These are phyloP conservation scores for Mergus octosetaceus DNA, from an alignment of 2,797 vertebrate species.

Conservation along the genomic window DNA sequence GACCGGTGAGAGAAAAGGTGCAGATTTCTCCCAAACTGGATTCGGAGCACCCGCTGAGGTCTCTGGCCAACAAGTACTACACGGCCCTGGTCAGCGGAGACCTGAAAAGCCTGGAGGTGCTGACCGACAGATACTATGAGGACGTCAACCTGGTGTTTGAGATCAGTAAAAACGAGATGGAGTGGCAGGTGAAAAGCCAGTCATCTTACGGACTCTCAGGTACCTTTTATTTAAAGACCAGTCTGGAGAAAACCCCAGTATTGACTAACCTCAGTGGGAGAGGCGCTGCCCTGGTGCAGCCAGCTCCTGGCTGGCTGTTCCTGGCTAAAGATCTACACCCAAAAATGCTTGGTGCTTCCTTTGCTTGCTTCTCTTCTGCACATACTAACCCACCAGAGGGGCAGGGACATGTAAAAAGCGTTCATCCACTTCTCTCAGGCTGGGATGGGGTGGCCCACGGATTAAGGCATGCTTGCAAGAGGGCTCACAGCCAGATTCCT, in stretches of 20 bases:
- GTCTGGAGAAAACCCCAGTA: neutral
- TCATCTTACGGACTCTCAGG: slow-evolving; percentile 79
- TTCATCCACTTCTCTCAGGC: fast-evolving
- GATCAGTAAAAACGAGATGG: slow-evolving; percentile 73
- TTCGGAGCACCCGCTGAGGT: neutral
- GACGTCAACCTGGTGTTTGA: slow-evolving; percentile 77
- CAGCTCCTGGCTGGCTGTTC: neutral
- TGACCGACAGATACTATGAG: slow-evolving; percentile 69
- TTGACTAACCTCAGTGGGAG: neutral
- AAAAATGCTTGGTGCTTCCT: neutral
- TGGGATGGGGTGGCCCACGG: fast-evolving
- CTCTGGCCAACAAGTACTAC: slow-evolving; percentile 54
- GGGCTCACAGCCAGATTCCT: neutral
- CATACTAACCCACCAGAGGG: neutral
- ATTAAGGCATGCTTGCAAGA: neutral
- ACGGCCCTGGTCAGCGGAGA: slow-evolving; percentile 70
- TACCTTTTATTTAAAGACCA: slow-evolving; percentile 44
- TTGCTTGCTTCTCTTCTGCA: neutral
- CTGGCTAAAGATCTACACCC: no score
- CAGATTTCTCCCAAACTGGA: slow-evolving; percentile 58
- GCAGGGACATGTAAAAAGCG: neutral
- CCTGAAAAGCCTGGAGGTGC: slow-evolving; percentile 60
- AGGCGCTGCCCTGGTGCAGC: neutral
- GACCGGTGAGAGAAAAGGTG: slow-evolving; percentile 37
- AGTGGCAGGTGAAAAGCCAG: slow-evolving; percentile 74